These are phyloP conservation scores for Podarcis muralis DNA, from an alignment of 2,113 vertebrate species.

Conservation along the genomic window DNA sequence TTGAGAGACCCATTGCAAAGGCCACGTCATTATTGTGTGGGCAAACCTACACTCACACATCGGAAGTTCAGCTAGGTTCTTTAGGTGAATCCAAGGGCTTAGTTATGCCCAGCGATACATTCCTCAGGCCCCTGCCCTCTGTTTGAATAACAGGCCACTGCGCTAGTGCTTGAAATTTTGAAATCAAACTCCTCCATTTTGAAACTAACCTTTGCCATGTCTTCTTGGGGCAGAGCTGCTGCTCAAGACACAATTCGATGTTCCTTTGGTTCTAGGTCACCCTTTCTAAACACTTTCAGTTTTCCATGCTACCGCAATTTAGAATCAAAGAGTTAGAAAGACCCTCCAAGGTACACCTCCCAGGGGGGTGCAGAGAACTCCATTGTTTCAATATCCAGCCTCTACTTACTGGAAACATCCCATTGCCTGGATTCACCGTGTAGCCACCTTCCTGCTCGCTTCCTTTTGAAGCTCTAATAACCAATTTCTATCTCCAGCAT, in stretches of 20 bases:
- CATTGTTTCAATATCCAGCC: too few species aligned
- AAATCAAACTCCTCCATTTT: background rate
- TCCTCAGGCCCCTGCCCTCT: background rate
- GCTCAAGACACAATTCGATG: background rate
- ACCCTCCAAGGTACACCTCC: too few species aligned
- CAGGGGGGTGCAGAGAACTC: too few species aligned
- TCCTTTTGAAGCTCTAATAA: background rate
- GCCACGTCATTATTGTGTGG: background rate
- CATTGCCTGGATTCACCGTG: background rate
- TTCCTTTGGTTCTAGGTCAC: background rate
- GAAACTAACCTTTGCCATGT: background rate
- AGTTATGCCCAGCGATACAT: background rate
- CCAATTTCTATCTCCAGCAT: background rate
- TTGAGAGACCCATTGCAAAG: background rate
- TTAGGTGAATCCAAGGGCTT: background rate
- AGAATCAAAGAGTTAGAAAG: too few species aligned
- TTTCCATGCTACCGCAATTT: background rate
- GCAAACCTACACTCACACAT: background rate
- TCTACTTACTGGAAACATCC: background rate
- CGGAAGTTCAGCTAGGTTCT: background rate
- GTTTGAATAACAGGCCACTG: background rate
- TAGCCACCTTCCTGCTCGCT: background rate
- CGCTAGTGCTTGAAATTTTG: background rate
- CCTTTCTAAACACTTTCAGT: background rate
- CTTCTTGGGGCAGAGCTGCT: background rate